phyloP scores from a whole-genome alignment of 2,888 invertebrate species.

The Ctena decussata region DNA sequence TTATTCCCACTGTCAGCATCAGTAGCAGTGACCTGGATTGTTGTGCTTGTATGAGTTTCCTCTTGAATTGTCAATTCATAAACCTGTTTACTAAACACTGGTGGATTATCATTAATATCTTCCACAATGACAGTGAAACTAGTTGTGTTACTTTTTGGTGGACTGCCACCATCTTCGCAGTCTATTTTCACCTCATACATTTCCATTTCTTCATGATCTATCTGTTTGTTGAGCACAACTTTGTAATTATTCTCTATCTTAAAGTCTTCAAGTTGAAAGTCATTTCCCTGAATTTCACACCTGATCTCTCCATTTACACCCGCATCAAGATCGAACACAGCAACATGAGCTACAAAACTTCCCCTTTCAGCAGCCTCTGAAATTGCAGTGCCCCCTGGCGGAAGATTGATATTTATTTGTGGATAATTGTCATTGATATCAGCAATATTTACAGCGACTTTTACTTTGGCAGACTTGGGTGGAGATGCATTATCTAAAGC shows the following conservation, averaged over 20 bases:
- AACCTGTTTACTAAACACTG: conserved; percentile 73
- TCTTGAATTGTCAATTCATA: conserved; percentile 79
- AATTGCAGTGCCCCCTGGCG: conserved; percentile 90
- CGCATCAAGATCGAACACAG: conserved; percentile 89
- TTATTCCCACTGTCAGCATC: conserved; percentile 88
- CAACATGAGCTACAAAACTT: conserved; percentile 97
- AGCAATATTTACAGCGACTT: conserved; percentile 87
- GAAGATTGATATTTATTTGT: conserved; percentile 93
- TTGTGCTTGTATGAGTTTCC: conserved; percentile 71
- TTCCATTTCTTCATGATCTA: conserved; percentile 79
- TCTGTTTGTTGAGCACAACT: conserved; percentile 70
- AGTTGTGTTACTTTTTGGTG: conserved; percentile 74
- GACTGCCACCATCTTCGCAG: conserved; percentile 81
- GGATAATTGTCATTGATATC: conserved; percentile 96
- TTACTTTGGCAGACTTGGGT: conserved; percentile 87
- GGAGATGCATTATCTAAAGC: conserved; percentile 76
- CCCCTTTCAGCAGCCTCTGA: conserved; percentile 92
- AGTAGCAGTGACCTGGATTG: conserved; percentile 89
- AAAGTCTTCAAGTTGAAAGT: conserved; percentile 68
- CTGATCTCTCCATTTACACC: conserved; percentile 77
- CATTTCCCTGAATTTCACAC: conserved; percentile 73
- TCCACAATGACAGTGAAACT: conserved; percentile 78
- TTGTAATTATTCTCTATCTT: conserved; percentile 70
- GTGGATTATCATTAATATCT: conserved; percentile 84
- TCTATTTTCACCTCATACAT: conserved; percentile 77